Evolutionary conservation across 2,113 vertebrate genomes (phyloP), one percentile per base, ranked within the genome.

Genomic region (Onychorhynchus coronatus): DNA sequence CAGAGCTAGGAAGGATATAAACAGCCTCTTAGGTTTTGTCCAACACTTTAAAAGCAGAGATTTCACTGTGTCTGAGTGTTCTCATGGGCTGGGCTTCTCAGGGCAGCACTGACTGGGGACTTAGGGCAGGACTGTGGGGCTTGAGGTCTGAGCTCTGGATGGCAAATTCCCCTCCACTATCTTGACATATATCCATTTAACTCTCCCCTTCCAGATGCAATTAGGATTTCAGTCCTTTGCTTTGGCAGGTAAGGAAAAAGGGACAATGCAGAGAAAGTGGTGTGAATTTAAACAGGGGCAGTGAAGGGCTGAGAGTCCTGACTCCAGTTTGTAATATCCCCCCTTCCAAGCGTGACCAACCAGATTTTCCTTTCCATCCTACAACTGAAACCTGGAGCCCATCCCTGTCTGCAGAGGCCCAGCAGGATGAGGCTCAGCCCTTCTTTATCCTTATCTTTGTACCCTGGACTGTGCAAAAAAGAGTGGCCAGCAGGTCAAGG

Each of bases 1-100:
- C 56, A 22, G 47, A 67, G 61, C 65, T 46, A 27, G 37, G 35
- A 28, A 81, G 70, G 77, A 44, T 85, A 82, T 50, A 89, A 93
- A 81, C 46, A 70, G 59, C 27, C 65, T 96, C 78, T 93, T 39
- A 41, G 80, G 84, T 37, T 95, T 91, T 89, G 84, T 86, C 59
- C 68, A 25, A 13, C 42, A 25, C 59, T 77, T 58, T 22, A 70
- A 91, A 80, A 50, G 83, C 79, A 77, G 82, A 50, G 78, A 42
- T 85, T 85, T 92, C 4, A 9, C 75, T 33, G 35, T 27, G 76
- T 66, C 77, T 28, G 50, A 39, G 37, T 11, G 55, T 61, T 53
- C 49, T 14, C 42, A n/a, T 0, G 9, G 79, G 42, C 62, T 75
- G 33, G 20, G 19, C 25, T 49, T 59, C 62, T 58, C 53, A 67